Percentiles rank a stretch among this genome's conserved stretches.
Evolutionary conservation across 2,113 vertebrate species (phyloP).

Genomic region (Callorhinus ursinus): DNA sequence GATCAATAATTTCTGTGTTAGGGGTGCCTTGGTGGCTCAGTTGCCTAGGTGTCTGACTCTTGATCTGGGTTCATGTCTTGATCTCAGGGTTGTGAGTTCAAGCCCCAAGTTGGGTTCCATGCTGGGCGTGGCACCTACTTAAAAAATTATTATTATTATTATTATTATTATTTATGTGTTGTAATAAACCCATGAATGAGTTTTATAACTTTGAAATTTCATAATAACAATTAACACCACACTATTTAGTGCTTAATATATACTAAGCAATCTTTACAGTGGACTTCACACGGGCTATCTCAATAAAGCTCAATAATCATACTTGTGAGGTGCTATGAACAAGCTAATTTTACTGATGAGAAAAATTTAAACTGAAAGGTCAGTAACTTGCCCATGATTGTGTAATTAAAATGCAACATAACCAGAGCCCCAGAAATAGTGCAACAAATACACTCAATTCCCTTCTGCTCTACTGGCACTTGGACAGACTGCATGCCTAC

Average conservation of each 20-base stretch:
- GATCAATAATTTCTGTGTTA: neutral
- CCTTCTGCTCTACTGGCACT: neutral
- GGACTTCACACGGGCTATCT: neutral
- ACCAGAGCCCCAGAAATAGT: neutral
- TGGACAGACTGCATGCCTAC: neutral
- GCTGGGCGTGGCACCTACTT: neutral
- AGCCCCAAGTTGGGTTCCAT: neutral
- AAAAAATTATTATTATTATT: neutral
- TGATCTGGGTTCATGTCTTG: neutral
- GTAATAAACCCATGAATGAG: neutral
- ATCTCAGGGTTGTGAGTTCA: neutral
- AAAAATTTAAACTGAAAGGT: constrained; percentile 1
- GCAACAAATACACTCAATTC: neutral
- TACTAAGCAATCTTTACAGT: neutral
- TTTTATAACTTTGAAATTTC: constrained; percentile 5
- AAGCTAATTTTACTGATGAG: neutral
- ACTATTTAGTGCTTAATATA: neutral
- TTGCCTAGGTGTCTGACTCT: neutral
- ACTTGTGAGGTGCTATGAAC: neutral
- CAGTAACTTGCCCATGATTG: neutral
- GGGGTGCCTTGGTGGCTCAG: neutral
- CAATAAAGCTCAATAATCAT: neutral
- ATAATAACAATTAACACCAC: neutral
- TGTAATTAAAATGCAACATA: neutral
- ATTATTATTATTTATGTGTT: neutral